Evolutionary conservation across 2,113 vertebrate genomes (phyloP).

Genomic region (Prunella fulvescens): DNA sequence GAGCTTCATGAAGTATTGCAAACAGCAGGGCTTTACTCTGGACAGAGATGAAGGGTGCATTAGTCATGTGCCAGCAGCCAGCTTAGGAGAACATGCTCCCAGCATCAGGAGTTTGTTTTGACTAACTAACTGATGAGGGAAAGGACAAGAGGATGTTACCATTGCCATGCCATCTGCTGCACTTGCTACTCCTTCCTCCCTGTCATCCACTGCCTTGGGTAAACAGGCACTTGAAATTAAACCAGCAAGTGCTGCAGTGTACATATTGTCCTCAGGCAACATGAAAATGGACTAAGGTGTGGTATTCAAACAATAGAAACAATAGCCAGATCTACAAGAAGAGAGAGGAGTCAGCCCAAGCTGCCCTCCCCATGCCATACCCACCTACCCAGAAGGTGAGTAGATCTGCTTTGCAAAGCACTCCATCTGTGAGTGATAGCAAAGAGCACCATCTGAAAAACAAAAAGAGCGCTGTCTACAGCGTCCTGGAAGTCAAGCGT

Average conservation of each 20-base stretch:
- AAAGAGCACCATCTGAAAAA: conserved; percentile 48
- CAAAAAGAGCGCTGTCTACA: conserved; percentile 32
- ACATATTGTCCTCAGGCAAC: neutral
- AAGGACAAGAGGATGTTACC: neutral
- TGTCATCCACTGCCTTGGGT: neutral
- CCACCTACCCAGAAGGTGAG: conserved; percentile 46
- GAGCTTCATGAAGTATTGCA: neutral
- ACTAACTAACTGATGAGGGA: neutral
- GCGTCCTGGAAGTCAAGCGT: neutral
- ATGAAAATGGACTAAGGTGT: neutral
- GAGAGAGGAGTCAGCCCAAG: conserved; percentile 14
- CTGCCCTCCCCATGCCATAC: neutral
- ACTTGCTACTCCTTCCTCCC: neutral
- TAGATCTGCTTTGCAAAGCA: conserved; percentile 51
- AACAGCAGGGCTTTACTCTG: neutral
- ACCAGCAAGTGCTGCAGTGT: neutral
- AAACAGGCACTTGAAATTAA: neutral
- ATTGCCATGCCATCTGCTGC: neutral
- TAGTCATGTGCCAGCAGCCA: neutral
- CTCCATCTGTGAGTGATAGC: conserved; percentile 42
- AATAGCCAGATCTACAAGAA: neutral
- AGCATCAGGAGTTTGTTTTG: neutral
- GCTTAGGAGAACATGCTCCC: neutral
- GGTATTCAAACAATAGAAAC: neutral
- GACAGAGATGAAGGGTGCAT: neutral